Conservation (phyloP, 2,888 invertebrate genomes). For the Temnothorax ravouxi region DNA sequence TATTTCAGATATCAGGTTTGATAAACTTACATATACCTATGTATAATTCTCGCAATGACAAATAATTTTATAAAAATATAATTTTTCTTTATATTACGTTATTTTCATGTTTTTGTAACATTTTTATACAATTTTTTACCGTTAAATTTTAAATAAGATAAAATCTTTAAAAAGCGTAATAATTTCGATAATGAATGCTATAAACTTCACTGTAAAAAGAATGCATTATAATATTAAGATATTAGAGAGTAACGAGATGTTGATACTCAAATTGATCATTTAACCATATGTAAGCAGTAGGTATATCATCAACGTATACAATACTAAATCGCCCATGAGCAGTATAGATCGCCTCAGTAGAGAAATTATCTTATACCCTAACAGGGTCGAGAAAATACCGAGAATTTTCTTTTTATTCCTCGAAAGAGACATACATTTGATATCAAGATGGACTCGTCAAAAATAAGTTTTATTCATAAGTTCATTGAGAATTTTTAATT, state of each 20-base stretch:
- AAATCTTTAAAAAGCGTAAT: not conserved
- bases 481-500: not conserved
- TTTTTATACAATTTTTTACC: not conserved
- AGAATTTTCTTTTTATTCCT: slow-evolving; percentile 14
- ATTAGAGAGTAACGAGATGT: slow-evolving; percentile 14
- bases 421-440: not conserved
- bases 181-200: not conserved
- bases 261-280: not conserved
- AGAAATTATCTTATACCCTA: slow-evolving; percentile 21
- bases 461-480: not conserved
- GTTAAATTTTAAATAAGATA: not conserved
- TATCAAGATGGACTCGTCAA: not conserved
- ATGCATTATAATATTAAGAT: not conserved
- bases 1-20: not conserved
- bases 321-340: slow-evolving; percentile 19
- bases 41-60: not conserved
- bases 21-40: no score
- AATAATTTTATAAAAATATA: not conserved
- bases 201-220: not conserved
- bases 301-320: slow-evolving; percentile 12
- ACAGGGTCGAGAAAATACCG: not conserved
- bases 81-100: not conserved
- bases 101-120: not conserved
- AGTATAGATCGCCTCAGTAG: not conserved
- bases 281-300: not conserved